Evolutionary conservation across 2,113 vertebrate species (phyloP), one percentile per base, ranked within the genome.

Genomic region (Paracanthobrama guichenoti): DNA sequence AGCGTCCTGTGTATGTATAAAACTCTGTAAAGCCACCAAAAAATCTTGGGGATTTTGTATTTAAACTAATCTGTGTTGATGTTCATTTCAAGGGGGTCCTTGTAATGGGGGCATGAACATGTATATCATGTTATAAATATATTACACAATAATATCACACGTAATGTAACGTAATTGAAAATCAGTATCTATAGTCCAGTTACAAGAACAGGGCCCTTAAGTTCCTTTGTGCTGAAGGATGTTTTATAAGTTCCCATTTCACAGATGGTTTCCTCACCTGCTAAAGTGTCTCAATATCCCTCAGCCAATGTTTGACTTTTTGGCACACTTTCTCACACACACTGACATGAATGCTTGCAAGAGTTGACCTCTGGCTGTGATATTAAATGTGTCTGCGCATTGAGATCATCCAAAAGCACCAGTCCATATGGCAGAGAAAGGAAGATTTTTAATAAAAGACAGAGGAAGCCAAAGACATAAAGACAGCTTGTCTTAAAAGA

Each of bases 301-400:
- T 77, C 80, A 78, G 50, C 69, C 4, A 71, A 71, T 86, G 71
- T 88, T 84, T 85, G 60, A 82, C 86, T 79, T 81, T 80, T 72
- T 44, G 74, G 91, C 90, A 87, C 90, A 79, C 44, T 50, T 64
- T 13, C 79, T 13, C 79, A 66, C 59, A 79, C 57, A n/a, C 9
- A 80, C 18, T 55, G 44, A 81, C 28, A 67, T 64, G 20, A n/a
- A 81, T 11, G 66, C 62, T 12, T 88, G 88, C 85, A 81, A 87
- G 77, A 24, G 90, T 86, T 90, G 89, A 92, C 91, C 88, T 88
- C 91, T 88, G 91, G 92, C 91, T 88, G 90, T 91, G 91, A 91
- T 91, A 93, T 92, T 92, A 93, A 93, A 93, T 87, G 84, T 91
- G 91, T 89, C 88, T 88, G 90, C 91, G 90, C 84, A 85, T 90